phyloP scores from a whole-genome alignment of 2,797 vertebrate genomes.

The Gallinago stenura region DNA sequence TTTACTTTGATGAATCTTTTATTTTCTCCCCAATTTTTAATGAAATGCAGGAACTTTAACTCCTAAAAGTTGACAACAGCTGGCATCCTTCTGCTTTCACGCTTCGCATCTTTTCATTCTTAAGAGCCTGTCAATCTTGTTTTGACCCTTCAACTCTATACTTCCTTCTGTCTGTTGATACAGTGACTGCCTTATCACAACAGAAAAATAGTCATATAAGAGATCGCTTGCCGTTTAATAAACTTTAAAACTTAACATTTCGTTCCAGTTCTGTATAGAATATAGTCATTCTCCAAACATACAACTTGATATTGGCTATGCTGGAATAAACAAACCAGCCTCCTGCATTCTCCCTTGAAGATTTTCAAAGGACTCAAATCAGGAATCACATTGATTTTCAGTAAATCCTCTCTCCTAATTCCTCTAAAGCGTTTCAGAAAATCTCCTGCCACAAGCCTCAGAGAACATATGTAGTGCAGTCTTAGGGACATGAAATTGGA shows the following conservation, averaged over 20 bases:
- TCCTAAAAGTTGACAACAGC: slow-evolving; percentile 57
- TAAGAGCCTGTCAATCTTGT: slow-evolving; percentile 49
- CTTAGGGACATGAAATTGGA: not conserved
- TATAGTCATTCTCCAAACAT: not conserved
- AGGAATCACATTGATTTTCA: slow-evolving; percentile 53
- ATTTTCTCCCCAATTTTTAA: slow-evolving; percentile 28
- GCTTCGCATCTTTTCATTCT: slow-evolving; percentile 47
- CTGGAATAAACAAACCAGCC: slow-evolving; percentile 28
- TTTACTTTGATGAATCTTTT: slow-evolving; percentile 46
- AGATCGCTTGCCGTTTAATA: not conserved
- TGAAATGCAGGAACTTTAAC: slow-evolving; percentile 51
- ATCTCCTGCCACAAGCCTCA: slow-evolving; percentile 4
- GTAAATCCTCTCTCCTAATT: slow-evolving; percentile 43
- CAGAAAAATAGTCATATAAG: not conserved
- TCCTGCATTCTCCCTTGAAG: slow-evolving; percentile 19
- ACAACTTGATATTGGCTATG: not conserved
- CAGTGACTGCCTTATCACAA: slow-evolving; percentile 7
- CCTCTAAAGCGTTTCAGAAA: slow-evolving; percentile 21
- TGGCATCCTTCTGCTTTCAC: slow-evolving; percentile 59
- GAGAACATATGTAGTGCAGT: not conserved
- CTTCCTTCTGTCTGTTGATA: slow-evolving; percentile 38
- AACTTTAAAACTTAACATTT: slow-evolving; percentile 17
- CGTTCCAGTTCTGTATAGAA: not conserved
- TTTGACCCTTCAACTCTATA: slow-evolving; percentile 40
- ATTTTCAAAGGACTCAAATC: slow-evolving; percentile 28